Evolutionary conservation across 2,113 vertebrate genomes (phyloP).

Genomic region (Raja brachyura): DNA sequence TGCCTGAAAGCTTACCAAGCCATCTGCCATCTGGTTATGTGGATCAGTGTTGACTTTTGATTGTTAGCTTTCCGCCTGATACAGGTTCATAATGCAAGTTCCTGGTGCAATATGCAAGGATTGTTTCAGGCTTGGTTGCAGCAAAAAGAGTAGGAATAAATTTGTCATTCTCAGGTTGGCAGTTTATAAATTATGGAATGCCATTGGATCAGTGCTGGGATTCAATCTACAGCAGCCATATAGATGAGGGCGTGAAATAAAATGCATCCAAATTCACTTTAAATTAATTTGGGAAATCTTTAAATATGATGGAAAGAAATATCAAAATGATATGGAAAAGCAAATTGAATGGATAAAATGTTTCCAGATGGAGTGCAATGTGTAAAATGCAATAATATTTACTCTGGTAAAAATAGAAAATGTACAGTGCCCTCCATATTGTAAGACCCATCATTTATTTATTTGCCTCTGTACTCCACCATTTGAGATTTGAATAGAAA

Average conservation of each 20-base stretch:
- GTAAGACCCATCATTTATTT: no score
- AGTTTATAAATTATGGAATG: neutral
- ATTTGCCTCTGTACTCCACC: no score
- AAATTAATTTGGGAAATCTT: neutral
- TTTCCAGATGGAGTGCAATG: neutral
- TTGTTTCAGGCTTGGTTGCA: no score
- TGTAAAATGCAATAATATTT: neutral
- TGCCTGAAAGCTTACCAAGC: no score
- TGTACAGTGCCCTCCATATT: no score
- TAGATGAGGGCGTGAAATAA: neutral
- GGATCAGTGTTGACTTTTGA: no score
- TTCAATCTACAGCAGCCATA: neutral
- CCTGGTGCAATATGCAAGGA: no score
- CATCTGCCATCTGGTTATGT: no score
- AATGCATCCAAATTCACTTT: neutral
- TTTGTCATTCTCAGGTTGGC: no score
- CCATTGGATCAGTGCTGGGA: neutral
- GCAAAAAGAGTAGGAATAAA: neutral
- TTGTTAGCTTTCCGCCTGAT: no score
- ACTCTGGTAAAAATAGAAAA: neutral
- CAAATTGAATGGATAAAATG: neutral
- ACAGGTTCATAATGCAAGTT: no score
- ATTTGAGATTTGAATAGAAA: no score
- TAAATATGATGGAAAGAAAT: neutral
- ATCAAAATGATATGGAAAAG: neutral